Evolutionary conservation across 2,888 invertebrate genomes (phyloP), one percentile per base, ranked within the genome.

Genomic region (Sarcophaga caerulescens): DNA sequence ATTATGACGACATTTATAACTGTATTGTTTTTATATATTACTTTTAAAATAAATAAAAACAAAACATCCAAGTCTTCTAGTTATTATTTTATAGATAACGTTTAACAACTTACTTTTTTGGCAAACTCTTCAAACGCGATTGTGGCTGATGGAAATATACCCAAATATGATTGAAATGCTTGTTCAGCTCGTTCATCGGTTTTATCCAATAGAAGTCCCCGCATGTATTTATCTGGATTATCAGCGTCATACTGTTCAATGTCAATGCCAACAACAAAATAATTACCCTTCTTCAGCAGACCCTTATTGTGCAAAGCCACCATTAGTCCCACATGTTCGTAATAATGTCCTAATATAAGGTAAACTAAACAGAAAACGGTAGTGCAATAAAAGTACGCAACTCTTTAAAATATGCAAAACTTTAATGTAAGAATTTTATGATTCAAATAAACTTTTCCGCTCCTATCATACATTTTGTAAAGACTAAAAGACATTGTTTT

Each of bases 231-330:
- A 70, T 95, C 95, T 0, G 98, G 97, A 83, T 96, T 95, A 25
- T 95, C 94, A 3, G 95, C 93, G 90, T 98, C 97, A 93, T 98
- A 98, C 90, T 97, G 97, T 89, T 97, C 97, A 17, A 97, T 96
- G 90, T 98, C 97, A 8, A 98, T 97, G 6, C 98, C 98, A 25
- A 98, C 96, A 1, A 98, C 98, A 92, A 97, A 98, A 92, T 98
- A 99, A 91, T 98, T 97, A n/a, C 98, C 96, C 90, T 96, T 95
- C 89, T 97, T 95, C 85, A 98, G 94, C 0, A 98, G 95, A 85
- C 97, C 96, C 93, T 95, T 95, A 87, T 97, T 95, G 88, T 98
- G 96, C 93, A 98, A 94, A 62, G 97, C 97, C 81, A 97, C 94
- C 95, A 98, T 95, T n/a, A 98, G 94, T 4, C 98, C 98, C 88